Conservation (phyloP, 2,888 invertebrate species). For the Pseudococcus viburni region DNA sequence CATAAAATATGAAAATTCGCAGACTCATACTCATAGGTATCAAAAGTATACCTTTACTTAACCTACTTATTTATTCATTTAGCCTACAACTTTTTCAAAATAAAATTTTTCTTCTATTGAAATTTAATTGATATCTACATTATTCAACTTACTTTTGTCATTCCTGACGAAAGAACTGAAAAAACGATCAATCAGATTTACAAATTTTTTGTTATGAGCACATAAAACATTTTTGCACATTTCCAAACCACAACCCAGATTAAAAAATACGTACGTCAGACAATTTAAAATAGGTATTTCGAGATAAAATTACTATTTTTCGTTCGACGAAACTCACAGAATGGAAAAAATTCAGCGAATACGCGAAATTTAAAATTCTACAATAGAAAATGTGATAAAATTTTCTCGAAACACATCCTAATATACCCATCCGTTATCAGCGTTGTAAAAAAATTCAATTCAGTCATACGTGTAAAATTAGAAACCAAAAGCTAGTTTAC, state of each 20-base stretch:
- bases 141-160: background rate
- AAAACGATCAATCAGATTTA: background rate
- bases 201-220: background rate
- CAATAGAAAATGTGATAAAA: background rate
- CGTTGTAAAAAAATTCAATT: background rate
- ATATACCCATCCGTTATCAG: background rate
- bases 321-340: background rate
- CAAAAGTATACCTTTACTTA: too few species aligned
- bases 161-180: background rate
- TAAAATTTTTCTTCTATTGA: too few species aligned
- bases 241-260: background rate
- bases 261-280: background rate
- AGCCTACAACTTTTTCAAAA: too few species aligned
- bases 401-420: conserved; percentile 1
- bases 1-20: too few species aligned
- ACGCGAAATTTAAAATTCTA: background rate
- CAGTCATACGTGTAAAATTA: background rate
- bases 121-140: background rate
- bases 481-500: background rate
- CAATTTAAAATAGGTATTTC: background rate
- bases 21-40: too few species aligned
- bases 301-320: background rate
- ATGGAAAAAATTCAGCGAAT: background rate
- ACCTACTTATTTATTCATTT: too few species aligned
- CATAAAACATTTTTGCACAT: background rate